phyloP scores from a whole-genome alignment of 2,888 invertebrate species.

The Adelphocoris suturalis region DNA sequence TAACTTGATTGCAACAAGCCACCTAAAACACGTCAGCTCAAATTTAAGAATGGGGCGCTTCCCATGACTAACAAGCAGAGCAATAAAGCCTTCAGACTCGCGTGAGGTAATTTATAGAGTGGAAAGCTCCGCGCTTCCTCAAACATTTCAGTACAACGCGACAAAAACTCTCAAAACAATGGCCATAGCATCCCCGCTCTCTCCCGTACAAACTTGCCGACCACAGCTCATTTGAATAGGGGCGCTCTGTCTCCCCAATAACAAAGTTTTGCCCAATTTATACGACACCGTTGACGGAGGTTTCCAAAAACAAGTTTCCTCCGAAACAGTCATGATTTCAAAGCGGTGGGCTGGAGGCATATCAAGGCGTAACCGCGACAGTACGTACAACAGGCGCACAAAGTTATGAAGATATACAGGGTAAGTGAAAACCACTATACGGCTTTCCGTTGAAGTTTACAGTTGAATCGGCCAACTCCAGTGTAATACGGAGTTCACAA shows the following conservation, averaged over 20 bases:
- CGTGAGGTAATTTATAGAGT: constrained; percentile 32
- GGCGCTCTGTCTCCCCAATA: constrained; percentile 5
- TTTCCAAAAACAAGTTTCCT: constrained; percentile 16
- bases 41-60: neutral
- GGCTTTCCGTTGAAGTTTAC: neutral
- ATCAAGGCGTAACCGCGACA: neutral
- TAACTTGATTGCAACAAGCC: too few species aligned
- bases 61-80: neutral
- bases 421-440: neutral
- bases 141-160: constrained; percentile 47
- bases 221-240: constrained; percentile 52
- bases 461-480: neutral
- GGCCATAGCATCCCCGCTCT: neutral
- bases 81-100: constrained; percentile 1
- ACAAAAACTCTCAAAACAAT: constrained; percentile 52
- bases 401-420: neutral
- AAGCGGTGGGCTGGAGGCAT: neutral
- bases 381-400: neutral
- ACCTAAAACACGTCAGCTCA: neutral
- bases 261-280: constrained; percentile 54
- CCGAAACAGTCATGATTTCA: constrained; percentile 20
- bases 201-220: constrained; percentile 10
- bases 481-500: neutral
- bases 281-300: constrained; percentile 41
- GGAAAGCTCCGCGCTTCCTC: constrained; percentile 38